Percentiles rank a stretch among this genome's conserved stretches.
Evolutionary conservation across 2,888 invertebrate species (phyloP).

Genomic region (Shargacucullia verbasci): DNA sequence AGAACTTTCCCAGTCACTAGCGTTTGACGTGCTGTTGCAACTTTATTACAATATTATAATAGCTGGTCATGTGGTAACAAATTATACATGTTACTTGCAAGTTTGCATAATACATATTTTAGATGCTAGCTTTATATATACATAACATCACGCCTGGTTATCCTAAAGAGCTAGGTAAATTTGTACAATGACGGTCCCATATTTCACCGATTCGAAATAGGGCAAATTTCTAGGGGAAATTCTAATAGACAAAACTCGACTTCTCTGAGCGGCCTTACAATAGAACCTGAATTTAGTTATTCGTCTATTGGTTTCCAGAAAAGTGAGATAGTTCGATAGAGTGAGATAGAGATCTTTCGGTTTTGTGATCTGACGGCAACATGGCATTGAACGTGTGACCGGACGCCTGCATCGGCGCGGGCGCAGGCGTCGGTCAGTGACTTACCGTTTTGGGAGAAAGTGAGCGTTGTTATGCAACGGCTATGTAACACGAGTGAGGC

Average conservation of each 20-base stretch:
- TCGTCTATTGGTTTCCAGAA: too few relatives aligned
- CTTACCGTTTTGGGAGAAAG: slow-evolving; percentile 70
- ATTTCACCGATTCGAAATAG: too few relatives aligned
- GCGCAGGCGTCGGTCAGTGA: slow-evolving; percentile 63
- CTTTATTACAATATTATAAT: slow-evolving; percentile 22
- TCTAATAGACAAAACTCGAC: too few relatives aligned
- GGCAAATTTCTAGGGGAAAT: too few relatives aligned
- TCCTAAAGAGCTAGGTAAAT: too few relatives aligned
- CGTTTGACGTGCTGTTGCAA: slow-evolving; percentile 16
- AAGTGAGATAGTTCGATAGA: too few relatives aligned
- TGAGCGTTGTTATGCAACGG: slow-evolving; percentile 59
- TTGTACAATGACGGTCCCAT: too few relatives aligned
- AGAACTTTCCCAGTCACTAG: slow-evolving; percentile 25
- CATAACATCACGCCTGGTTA: too few relatives aligned
- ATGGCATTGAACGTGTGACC: slow-evolving; percentile 32
- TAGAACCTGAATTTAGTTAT: too few relatives aligned
- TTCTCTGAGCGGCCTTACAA: too few relatives aligned
- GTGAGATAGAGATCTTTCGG: too few relatives aligned
- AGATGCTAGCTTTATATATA: too few relatives aligned
- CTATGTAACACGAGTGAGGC: slow-evolving; percentile 41
- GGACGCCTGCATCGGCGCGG: slow-evolving; percentile 6
- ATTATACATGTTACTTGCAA: background rate
- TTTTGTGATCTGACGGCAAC: background rate
- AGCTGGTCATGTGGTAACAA: slow-evolving; percentile 1
- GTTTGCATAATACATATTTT: background rate